phyloP scores from a whole-genome alignment of 2,888 invertebrate genomes.

The Philereme transversata region DNA sequence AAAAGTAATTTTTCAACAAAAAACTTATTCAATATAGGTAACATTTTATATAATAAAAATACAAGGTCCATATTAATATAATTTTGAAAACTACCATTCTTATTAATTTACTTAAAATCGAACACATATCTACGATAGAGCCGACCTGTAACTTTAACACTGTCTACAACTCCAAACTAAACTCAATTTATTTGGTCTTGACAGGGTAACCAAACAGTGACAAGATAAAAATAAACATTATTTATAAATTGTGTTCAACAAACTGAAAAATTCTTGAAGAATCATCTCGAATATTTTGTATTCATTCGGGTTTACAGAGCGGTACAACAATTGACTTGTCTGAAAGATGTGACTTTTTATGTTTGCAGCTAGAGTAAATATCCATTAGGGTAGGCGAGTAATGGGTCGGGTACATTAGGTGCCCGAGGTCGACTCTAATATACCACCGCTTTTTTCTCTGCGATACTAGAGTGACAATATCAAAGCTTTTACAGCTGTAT shows the following conservation, averaged over 20 bases:
- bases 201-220: conserved; percentile 6
- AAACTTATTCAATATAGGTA: too few species aligned
- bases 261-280: conserved; percentile 12
- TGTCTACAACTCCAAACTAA: too few species aligned
- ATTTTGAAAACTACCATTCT: too few species aligned
- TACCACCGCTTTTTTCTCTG: conserved; percentile 49
- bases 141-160: too few species aligned
- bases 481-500: conserved; percentile 23
- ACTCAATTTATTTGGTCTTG: conserved; percentile 5
- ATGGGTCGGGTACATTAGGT: conserved; percentile 66
- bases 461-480: conserved; percentile 27
- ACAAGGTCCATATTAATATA: too few species aligned
- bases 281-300: conserved; percentile 18
- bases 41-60: too few species aligned
- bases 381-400: conserved; percentile 71
- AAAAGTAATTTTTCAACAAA: too few species aligned
- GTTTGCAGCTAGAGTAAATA: conserved; percentile 67
- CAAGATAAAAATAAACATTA: conserved; percentile 7
- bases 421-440: conserved; percentile 60
- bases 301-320: conserved; percentile 17
- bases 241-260: conserved; percentile 11
- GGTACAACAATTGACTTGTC: conserved; percentile 55
- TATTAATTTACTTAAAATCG: too few species aligned
- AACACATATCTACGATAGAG: conserved; percentile 4
- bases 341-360: conserved; percentile 67